phyloP scores from a whole-genome alignment of 2,113 vertebrate genomes.

The Mustela lutreola region DNA sequence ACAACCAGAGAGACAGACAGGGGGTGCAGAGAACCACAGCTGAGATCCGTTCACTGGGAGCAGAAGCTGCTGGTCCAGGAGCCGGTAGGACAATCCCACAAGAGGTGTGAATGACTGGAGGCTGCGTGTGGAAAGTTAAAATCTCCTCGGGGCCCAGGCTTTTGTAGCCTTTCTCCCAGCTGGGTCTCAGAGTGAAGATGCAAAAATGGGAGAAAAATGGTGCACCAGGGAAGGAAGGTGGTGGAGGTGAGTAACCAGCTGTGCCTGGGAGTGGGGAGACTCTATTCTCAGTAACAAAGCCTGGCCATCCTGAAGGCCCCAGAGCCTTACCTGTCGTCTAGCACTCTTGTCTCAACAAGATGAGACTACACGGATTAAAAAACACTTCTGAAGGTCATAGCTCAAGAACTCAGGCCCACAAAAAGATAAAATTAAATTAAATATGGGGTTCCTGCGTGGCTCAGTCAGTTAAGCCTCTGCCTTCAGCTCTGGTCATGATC shows the following conservation, averaged over 20 bases:
- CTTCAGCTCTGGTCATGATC: neutral
- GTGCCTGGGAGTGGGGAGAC: fast-evolving
- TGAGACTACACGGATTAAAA: no score
- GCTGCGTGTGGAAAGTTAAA: neutral
- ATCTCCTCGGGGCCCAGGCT: neutral
- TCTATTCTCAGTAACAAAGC: neutral
- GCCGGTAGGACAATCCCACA: no score
- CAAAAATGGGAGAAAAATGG: no score
- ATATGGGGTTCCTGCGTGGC: neutral
- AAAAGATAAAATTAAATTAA: neutral
- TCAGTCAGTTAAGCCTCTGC: neutral
- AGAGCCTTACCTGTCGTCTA: neutral
- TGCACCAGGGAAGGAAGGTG: fast-evolving
- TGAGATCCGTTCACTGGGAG: fast-evolving
- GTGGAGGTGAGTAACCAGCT: fast-evolving
- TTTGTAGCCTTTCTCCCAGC: neutral
- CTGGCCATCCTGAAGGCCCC: fast-evolving
- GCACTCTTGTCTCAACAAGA: neutral
- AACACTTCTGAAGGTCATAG: neutral
- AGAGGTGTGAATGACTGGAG: no score
- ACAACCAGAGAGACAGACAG: fast-evolving
- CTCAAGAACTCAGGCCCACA: neutral
- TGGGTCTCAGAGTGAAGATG: neutral
- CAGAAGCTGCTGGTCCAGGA: no score
- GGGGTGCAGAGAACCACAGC: fast-evolving